These are phyloP conservation scores for Porites rus DNA, from an alignment of 92 coral and sea anemone species.

Conservation along the genomic window DNA sequence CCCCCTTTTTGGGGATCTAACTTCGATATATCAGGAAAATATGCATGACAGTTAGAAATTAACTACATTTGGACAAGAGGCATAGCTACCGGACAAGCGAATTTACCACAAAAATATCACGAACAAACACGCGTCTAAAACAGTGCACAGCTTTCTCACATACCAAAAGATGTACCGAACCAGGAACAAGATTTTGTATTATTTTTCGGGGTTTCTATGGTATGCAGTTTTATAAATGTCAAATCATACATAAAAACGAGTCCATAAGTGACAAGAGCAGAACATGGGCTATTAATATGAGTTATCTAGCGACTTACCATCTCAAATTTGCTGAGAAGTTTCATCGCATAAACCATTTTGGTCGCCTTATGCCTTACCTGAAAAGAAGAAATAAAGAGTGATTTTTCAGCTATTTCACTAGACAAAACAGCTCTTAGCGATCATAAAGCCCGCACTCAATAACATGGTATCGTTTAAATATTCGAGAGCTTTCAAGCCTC, in stretches of 20 bases:
- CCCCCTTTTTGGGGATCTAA: conserved; percentile 16
- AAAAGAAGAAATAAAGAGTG: conserved; percentile 21
- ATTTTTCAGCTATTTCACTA: conserved; percentile 5
- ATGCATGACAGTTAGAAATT: not conserved
- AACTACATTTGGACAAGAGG: not conserved
- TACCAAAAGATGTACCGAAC: not conserved
- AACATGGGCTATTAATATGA: not conserved
- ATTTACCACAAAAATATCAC: not conserved
- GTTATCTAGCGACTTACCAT: conserved; percentile 75
- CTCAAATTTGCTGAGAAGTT: conserved; percentile 96
- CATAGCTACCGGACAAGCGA: not conserved
- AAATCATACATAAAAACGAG: not conserved
- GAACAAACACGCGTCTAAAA: not conserved
- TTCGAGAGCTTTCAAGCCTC: not conserved
- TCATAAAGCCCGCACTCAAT: conserved; percentile 24
- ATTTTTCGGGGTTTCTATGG: not conserved
- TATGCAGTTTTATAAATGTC: not conserved
- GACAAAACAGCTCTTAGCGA: conserved; percentile 31
- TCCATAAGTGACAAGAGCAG: not conserved
- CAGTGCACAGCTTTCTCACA: not conserved
- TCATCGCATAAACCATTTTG: conserved; percentile 95
- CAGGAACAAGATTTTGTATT: not conserved
- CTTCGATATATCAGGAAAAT: conserved; percentile 11
- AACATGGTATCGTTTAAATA: conserved; percentile 27
- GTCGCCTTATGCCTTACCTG: conserved; percentile 89